Evolutionary conservation across 2,888 invertebrate genomes (phyloP), one percentile per base, ranked within the genome.

Genomic region (Ganaspis brasiliensis): DNA sequence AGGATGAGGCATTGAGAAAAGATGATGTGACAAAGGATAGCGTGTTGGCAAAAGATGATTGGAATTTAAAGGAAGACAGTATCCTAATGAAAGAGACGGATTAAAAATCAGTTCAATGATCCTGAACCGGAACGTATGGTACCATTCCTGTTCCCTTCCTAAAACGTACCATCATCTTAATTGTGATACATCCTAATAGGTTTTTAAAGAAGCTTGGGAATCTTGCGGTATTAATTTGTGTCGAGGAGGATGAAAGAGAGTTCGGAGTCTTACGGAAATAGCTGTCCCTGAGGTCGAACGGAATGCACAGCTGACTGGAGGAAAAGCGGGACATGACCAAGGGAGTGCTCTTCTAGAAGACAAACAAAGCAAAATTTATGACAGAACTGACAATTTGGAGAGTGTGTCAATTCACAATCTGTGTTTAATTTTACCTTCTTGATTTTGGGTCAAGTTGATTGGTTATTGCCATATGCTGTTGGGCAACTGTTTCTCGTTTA

Each of bases 191-290:
- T n/a, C n/a, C n/a, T n/a, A n/a, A n/a, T n/a, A n/a, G n/a, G n/a
- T n/a, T n/a, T n/a, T n/a, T n/a, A n/a, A n/a, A 31, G 31, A 31
- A 4, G 31, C 31, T 31, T n/a, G n/a, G n/a, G 31, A 31, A 31
- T 6, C 2, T 2, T 59, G 26, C 31, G 31, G n/a, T n/a, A n/a
- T n/a, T 31, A 59, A 59, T 61, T 61, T 61, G 35, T 61, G 19
- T 61, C 9, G 16, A 45, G 24, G 67, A 75, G 75, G 67, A 87
- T 81, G 82, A 84, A 84, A 84, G 86, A 81, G 84, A 84, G 37
- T 37, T 9, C 12, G 24, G 24, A 84, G 78, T 87, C 77, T 80
- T 87, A 86, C 81, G 81, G 85, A 87, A 85, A 84, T 85, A 84
- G 79, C 81, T 83, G 84, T 81, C 83, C 82, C 79, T 81, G 84